These are phyloP conservation scores for Lithophane ornitopus DNA, from an alignment of 2,888 invertebrate species.

Conservation along the genomic window DNA sequence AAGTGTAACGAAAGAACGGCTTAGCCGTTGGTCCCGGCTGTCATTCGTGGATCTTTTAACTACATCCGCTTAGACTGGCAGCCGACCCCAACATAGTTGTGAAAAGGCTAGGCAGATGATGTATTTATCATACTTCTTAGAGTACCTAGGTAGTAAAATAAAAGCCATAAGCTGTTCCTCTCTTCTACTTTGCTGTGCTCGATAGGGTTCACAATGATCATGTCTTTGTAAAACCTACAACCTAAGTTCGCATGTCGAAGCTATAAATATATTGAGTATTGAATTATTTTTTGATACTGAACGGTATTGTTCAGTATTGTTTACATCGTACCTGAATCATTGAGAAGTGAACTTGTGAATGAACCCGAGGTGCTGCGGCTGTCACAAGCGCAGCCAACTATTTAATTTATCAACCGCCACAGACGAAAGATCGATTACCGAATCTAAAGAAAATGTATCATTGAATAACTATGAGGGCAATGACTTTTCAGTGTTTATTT, in stretches of 20 bases:
- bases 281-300: not conserved
- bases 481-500: constrained; percentile 20
- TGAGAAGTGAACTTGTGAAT: constrained; percentile 43
- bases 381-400: constrained; percentile 44
- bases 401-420: constrained; percentile 30
- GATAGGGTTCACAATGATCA: not conserved
- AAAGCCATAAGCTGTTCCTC: not conserved
- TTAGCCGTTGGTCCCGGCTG: too few species aligned
- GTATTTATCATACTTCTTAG: too few species aligned
- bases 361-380: constrained; percentile 31
- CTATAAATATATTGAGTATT: not conserved
- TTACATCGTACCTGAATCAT: constrained; percentile 24
- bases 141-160: not conserved
- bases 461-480: constrained; percentile 31
- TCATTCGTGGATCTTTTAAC: too few species aligned
- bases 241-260: not conserved
- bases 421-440: constrained; percentile 26
- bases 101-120: too few species aligned
- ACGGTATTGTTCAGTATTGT: constrained; percentile 21
- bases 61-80: too few species aligned
- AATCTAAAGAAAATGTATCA: constrained; percentile 25
- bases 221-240: not conserved
- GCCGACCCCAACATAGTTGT: too few species aligned
- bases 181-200: not conserved
- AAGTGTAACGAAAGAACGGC: too few species aligned